Evolutionary conservation across 2,888 invertebrate species (phyloP).

Genomic region (Epistrophe grossulariae): DNA sequence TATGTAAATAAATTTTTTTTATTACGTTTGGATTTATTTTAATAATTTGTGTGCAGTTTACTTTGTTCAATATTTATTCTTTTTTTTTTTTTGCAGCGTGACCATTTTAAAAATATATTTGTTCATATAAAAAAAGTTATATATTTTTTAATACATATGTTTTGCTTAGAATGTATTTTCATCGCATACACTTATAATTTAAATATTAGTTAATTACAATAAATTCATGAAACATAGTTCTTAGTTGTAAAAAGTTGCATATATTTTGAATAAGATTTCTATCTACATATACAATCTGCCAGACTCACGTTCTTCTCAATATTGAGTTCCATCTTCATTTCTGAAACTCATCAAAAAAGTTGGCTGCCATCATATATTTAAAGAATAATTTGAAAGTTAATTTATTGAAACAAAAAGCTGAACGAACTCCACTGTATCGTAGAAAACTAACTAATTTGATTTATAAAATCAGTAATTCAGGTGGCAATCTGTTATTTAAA

Average conservation of each 20-base stretch:
- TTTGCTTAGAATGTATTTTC: neutral
- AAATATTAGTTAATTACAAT: neutral
- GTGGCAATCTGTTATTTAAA: neutral
- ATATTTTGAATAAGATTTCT: neutral
- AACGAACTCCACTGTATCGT: neutral
- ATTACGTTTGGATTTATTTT: slow-evolving; percentile 11
- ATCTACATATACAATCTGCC: neutral
- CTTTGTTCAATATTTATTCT: slow-evolving; percentile 31
- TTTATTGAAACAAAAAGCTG: too few relatives aligned
- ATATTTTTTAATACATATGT: slow-evolving; percentile 21
- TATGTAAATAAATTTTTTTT: slow-evolving; percentile 2
- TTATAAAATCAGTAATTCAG: neutral
- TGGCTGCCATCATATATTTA: neutral
- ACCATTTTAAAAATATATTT: slow-evolving; percentile 76
- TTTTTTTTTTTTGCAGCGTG: slow-evolving; percentile 72
- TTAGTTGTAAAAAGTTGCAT: neutral
- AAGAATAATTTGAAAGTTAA: too few relatives aligned
- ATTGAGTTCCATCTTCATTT: neutral
- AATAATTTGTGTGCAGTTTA: slow-evolving; percentile 52
- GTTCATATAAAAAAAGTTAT: slow-evolving; percentile 18
- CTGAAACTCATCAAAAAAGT: neutral
- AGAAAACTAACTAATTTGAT: neutral
- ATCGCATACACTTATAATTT: neutral
- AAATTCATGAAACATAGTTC: neutral
- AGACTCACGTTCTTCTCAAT: neutral